A percentile compares a stretch with the other conserved stretches of the same genome.
Evolutionary conservation across 2,888 invertebrate genomes (phyloP).

Genomic region (Diadegma fenestrale): DNA sequence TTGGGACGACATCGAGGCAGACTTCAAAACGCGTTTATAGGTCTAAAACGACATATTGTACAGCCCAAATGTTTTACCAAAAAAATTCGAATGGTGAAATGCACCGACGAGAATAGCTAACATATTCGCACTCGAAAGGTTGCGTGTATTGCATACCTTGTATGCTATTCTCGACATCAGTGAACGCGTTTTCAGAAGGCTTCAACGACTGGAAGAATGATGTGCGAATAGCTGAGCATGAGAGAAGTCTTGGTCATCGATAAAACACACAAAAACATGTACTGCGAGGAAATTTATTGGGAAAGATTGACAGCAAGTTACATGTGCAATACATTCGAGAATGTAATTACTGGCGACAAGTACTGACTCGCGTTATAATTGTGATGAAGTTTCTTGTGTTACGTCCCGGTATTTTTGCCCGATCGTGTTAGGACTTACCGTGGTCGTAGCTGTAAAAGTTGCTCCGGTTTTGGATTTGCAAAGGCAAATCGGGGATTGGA

Average conservation of each 20-base stretch:
- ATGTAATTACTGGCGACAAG: slow-evolving; percentile 73
- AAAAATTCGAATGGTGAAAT: slow-evolving; percentile 61
- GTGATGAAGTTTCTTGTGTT: slow-evolving; percentile 73
- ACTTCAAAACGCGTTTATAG: slow-evolving; percentile 51
- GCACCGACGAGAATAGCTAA: slow-evolving; percentile 55
- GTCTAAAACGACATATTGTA: slow-evolving; percentile 46
- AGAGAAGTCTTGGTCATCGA: slow-evolving; percentile 50
- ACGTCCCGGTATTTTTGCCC: too few species aligned
- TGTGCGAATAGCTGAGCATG: slow-evolving; percentile 54
- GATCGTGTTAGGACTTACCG: too few species aligned
- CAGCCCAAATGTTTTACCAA: slow-evolving; percentile 52
- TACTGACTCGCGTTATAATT: slow-evolving; percentile 73
- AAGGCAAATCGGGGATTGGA: too few species aligned
- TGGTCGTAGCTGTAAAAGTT: too few species aligned
- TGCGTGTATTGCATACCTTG: slow-evolving; percentile 59
- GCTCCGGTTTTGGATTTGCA: too few species aligned
- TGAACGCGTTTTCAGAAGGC: slow-evolving; percentile 54
- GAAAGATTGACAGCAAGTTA: slow-evolving; percentile 58
- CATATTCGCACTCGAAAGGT: slow-evolving; percentile 56
- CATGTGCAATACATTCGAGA: slow-evolving; percentile 66
- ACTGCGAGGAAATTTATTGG: slow-evolving; percentile 43
- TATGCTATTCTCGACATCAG: slow-evolving; percentile 55
- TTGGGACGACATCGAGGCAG: too few species aligned
- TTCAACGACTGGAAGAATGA: slow-evolving; percentile 64
- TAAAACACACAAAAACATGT: slow-evolving; percentile 49